Evolutionary conservation across 2,888 invertebrate genomes (phyloP), one percentile per base, ranked within the genome.

Genomic region (Callinectes sapidus): DNA sequence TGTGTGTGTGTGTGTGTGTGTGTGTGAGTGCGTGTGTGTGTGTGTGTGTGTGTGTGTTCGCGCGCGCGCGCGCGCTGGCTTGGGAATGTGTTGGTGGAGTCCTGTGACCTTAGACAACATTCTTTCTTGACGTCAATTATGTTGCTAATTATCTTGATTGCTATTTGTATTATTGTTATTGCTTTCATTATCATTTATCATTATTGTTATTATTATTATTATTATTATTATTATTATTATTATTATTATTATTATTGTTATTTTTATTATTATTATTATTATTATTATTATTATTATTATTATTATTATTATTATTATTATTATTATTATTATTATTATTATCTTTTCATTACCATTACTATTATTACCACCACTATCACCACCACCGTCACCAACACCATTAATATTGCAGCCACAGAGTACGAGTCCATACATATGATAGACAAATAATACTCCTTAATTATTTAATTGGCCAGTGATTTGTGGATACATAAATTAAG

Each of bases 1-100:
- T 28, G 71, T 71, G 71, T 71, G 71, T 71, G 71, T 71, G 71
- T 71, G 71, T 71, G 71, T 71, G 71, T 71, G 71, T 71, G 28
- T 28, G 71, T 71, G 71, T 71, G 71, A 28, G 28, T 71, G 71
- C 28, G 71, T 71, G 23, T 71, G 71, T n/a, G 71, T 71, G 28
- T 71, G 71, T n/a, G 71, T 71, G 13, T 28, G 71, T 28, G 71
- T 71, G n/a, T 71, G 71, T 71, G 71, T 71, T 28, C 23, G 71
- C n/a, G 23, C 10, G 2, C n/a, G 66, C n/a, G n/a, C 23, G 66
- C n/a, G 66, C n/a, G n/a, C 23, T n/a, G 71, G 8, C 71, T 1
- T 28, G 28, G 28, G 71, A 71, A 71, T 71, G 71, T 10, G 28
- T 13, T 28, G 71, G n/a, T 28, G 71, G n/a, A 71, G 71, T 28